Conservation (phyloP, 2,113 vertebrate genomes). For the Indicator maculatus region DNA sequence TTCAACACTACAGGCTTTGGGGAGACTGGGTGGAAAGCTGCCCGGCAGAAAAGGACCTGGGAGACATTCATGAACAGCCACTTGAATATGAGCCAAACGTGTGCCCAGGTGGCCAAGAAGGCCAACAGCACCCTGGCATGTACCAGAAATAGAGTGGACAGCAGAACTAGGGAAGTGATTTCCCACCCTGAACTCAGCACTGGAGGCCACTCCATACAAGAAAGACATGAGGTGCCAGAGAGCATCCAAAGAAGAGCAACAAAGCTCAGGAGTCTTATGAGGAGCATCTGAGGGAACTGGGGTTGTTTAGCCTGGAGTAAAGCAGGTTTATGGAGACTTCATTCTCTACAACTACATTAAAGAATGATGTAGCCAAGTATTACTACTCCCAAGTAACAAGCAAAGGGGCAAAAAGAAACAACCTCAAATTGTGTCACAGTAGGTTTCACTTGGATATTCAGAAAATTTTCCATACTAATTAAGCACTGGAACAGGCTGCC, state of each 20-base stretch:
- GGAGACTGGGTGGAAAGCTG: background rate
- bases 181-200: too few species aligned
- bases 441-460: background rate
- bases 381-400: background rate
- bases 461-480: background rate
- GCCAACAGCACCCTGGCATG: background rate
- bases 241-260: background rate
- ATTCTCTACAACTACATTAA: background rate
- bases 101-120: background rate
- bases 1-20: background rate
- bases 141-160: background rate
- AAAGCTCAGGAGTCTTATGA: too few species aligned
- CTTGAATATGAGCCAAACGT: background rate
- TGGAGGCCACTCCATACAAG: background rate
- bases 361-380: background rate
- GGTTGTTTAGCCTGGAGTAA: background rate
- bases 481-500: background rate
- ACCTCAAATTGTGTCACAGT: background rate
- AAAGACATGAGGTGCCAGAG: background rate
- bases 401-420: too few species aligned
- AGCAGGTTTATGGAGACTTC: too few species aligned
- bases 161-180: background rate
- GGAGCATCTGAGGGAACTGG: too few species aligned
- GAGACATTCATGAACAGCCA: too few species aligned
- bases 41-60: accelerated